Evolutionary conservation across 1,140 invertebrate species (phyloP).

Genomic region (Drosophila serrata): DNA sequence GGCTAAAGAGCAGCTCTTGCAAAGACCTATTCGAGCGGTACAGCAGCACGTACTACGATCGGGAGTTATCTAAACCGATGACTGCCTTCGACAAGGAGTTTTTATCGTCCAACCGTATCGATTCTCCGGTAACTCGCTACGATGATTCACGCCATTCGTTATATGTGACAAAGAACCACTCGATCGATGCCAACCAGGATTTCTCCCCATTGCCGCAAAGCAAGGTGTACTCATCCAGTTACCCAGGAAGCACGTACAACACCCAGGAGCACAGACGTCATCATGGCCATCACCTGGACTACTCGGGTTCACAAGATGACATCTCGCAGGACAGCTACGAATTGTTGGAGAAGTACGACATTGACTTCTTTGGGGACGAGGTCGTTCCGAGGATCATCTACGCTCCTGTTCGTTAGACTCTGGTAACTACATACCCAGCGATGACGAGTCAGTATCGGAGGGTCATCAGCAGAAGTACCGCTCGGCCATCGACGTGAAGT

Average conservation of each 20-base stretch:
- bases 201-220: conserved; percentile 75
- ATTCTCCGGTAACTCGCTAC: conserved; percentile 91
- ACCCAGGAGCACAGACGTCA: conserved; percentile 86
- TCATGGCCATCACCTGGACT: conserved; percentile 87
- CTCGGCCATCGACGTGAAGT: conserved; percentile 86
- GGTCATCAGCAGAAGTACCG: conserved; percentile 83
- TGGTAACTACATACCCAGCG: conserved; percentile 89
- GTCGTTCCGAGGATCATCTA: conserved; percentile 85
- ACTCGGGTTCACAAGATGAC: conserved; percentile 93
- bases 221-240: conserved; percentile 93
- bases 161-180: conserved; percentile 85
- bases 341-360: conserved; percentile 91
- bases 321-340: conserved; percentile 96
- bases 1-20: conserved; percentile 92
- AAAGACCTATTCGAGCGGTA: conserved; percentile 88
- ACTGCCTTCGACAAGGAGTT: conserved; percentile 84
- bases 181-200: conserved; percentile 80
- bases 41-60: conserved; percentile 62
- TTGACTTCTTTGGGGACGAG: conserved; percentile 86
- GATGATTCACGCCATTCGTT: conserved; percentile 89
- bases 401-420: conserved; percentile 90
- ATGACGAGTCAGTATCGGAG: conserved; percentile 88
- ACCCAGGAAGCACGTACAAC: conserved; percentile 91
- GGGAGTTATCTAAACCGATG: conserved; percentile 75
- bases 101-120: conserved; percentile 86